These are phyloP conservation scores for Agelas oroides DNA, from an alignment of 37 sponge, comb jelly and placozoan genomes.

Conservation along the genomic window DNA sequence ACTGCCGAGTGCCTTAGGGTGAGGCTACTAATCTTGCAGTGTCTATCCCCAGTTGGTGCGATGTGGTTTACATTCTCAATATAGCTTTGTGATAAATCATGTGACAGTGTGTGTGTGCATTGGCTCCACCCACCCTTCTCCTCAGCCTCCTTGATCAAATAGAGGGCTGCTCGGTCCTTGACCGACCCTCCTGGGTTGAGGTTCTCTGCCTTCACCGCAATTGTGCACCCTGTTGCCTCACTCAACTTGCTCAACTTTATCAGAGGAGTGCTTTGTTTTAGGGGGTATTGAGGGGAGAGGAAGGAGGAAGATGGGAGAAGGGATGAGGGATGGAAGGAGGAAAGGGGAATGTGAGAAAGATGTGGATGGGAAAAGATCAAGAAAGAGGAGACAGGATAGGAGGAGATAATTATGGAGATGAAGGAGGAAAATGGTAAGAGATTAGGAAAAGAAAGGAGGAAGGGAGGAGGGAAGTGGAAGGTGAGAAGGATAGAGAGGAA, in stretches of 20 bases:
- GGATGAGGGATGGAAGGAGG: neutral
- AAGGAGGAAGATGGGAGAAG: neutral
- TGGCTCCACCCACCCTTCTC: conserved; percentile 58
- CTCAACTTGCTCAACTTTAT: conserved; percentile 70
- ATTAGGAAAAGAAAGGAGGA: too few relatives aligned
- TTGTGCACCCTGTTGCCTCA: conserved; percentile 66
- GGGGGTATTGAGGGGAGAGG: neutral
- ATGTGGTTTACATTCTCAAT: too few relatives aligned
- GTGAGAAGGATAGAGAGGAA: too few relatives aligned
- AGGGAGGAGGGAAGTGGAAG: too few relatives aligned
- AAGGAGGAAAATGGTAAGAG: too few relatives aligned
- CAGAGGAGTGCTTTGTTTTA: conserved; percentile 85
- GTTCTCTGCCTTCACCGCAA: conserved; percentile 81
- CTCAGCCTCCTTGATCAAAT: conserved; percentile 87
- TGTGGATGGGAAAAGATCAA: neutral
- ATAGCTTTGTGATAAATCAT: too few relatives aligned
- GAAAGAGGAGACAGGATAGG: too few relatives aligned
- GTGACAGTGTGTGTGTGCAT: too few relatives aligned
- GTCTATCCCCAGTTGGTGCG: too few relatives aligned
- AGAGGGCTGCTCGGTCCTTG: conserved; percentile 90
- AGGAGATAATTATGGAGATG: too few relatives aligned
- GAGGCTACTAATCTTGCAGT: too few relatives aligned
- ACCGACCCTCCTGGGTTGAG: conserved; percentile 92
- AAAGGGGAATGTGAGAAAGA: neutral
- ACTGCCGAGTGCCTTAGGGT: too few relatives aligned